Evolutionary conservation across 2,888 invertebrate genomes (phyloP), one percentile per base, ranked within the genome.

Genomic region (Aspidapion aeneum): DNA sequence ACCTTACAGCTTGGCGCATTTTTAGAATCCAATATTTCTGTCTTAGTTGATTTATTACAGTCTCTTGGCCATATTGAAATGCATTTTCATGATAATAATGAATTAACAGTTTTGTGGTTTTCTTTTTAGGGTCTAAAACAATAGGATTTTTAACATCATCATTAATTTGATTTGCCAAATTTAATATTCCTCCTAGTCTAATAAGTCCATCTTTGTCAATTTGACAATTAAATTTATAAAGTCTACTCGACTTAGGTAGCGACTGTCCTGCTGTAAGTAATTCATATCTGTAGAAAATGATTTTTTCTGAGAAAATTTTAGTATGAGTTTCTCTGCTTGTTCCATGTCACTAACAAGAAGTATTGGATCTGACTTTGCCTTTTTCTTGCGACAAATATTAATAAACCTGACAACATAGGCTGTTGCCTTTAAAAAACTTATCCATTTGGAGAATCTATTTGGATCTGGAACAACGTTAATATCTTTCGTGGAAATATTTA

Each of bases 81-180:
- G 22, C 22, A 50, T 62, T n/a, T 58, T 66, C 62, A 60, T 62
- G 64, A 58, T 60, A 62, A 21, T 59, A 22, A 35, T 59, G 60
- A 12, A 63, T 58, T 16, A 63, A 20, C 16, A 63, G 55, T 62
- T 60, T 56, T 18, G 60, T 63, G 21, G 60, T 58, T 18, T 66
- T 21, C 50, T 60, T 55, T 55, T 57, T 55, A 1, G 62, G 18
- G 19, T 62, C 58, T 12, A 35, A 35, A 35, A 35, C 12, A 35
- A 35, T 35, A 7, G 35, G 35, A 35, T 35, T 35, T 35, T 18
- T 58, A 22, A 35, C 57, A 58, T 2, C 19, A 7, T 35, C 5
- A 35, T 3, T 35, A 35, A 35, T 12, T 35, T 35, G 35, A 35
- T 35, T 35, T 35, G 35, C 35, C 35, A 35, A 35, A 35, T 35